phyloP scores from a whole-genome alignment of 2,888 invertebrate genomes.

The Diadegma fenestrale region DNA sequence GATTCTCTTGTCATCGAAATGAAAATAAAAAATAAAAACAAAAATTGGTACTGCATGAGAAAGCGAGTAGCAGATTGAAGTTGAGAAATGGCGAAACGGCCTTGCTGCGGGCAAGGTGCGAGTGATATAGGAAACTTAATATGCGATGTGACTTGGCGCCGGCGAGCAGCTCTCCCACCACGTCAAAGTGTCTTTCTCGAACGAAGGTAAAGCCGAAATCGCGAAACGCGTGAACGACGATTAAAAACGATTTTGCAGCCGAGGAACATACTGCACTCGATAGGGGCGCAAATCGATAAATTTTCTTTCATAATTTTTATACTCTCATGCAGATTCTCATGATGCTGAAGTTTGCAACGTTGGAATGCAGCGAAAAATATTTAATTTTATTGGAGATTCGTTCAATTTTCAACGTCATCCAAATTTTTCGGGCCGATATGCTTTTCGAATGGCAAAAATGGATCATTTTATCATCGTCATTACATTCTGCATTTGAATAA shows the following conservation, averaged over 20 bases:
- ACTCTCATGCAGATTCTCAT: no score
- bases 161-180: conserved; percentile 26
- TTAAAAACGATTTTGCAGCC: conserved; percentile 15
- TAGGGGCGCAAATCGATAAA: not conserved
- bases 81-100: conserved; percentile 78
- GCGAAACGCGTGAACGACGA: conserved; percentile 38
- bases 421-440: no score
- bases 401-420: no score
- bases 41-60: conserved; percentile 5
- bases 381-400: no score
- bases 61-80: conserved; percentile 77
- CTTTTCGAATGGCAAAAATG: no score
- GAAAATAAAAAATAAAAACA: not conserved
- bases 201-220: conserved; percentile 25
- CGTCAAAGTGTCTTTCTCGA: not conserved
- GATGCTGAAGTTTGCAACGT: no score
- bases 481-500: no score
- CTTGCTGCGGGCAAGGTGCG: conserved; percentile 82
- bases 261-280: conserved; percentile 5
- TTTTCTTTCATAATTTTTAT: not conserved
- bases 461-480: no score
- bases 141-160: conserved; percentile 67
- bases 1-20: not conserved
- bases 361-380: no score
- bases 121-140: conserved; percentile 48